Evolutionary conservation across 2,113 vertebrate genomes (phyloP), one percentile per base, ranked within the genome.

Genomic region (Syngnathus typhle): DNA sequence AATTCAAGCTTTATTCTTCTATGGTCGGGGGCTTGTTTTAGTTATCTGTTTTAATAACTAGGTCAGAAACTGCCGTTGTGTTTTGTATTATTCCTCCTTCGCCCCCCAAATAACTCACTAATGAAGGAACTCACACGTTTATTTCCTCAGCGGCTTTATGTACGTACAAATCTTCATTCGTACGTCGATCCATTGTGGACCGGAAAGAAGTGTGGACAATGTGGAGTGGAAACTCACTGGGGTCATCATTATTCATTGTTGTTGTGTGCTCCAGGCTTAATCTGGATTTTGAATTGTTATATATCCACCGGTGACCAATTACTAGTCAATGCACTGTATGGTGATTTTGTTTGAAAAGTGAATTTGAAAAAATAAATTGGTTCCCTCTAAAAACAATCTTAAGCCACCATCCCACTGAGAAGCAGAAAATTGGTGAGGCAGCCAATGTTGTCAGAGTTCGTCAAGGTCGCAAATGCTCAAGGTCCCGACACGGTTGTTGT

Each of bases 261-360:
- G n/a, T 2, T 39, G 9, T 32, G 47, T 19, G 66, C 63, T 72
- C 37, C 47, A 66, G 69, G 67, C 72, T 61, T 21, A 55, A 72
- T 38, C 47, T 6, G 19, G 27, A 32, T 32, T 32, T 32, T 32
- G 27, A 32, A 32, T 32, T 32, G 27, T 32, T 32, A 32, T 32
- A 32, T 32, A 32, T 32, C 27, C 27, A 32, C 27, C 0, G 3
- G 27, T 32, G 27, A 32, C 27, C 27, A 32, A 32, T 32, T 32
- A 32, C 27, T 32, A 32, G 27, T 32, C 27, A 32, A 32, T 7
- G 44, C n/a, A n/a, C 19, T 51, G 3, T n/a, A 7, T 9, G 10
- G 7, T 9, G 12, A 12, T 43, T 41, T 10, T 12, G 12, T 43
- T 43, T 43, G 12, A 3, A 12, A 51, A 51, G 11, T 51, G 7